phyloP scores from a whole-genome alignment of 1,140 invertebrate genomes.

The Lethrus apterus region DNA sequence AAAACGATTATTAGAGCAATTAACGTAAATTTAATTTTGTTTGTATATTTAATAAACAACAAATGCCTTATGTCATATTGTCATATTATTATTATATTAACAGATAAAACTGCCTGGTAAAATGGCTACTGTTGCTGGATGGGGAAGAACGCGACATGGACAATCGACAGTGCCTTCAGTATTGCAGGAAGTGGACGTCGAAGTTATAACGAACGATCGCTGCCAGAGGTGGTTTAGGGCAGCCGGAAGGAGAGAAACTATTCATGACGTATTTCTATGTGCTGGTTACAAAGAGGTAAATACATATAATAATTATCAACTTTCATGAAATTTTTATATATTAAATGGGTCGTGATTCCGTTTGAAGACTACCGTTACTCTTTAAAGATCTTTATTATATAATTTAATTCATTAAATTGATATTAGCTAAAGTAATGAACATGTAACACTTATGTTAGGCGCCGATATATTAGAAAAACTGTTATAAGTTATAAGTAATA shows the following conservation, averaged over 20 bases:
- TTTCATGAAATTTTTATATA: neutral
- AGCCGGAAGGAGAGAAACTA: slow-evolving; percentile 80
- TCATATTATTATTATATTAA: slow-evolving; percentile 15
- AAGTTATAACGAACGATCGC: slow-evolving; percentile 85
- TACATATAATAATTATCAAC: slow-evolving; percentile 15
- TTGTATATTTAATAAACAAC: too few species aligned
- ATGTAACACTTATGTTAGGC: too few species aligned
- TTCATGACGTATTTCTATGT: slow-evolving; percentile 89
- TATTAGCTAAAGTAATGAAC: too few species aligned
- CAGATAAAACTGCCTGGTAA: slow-evolving; percentile 65
- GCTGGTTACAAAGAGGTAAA: slow-evolving; percentile 82
- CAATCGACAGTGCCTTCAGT: slow-evolving; percentile 70
- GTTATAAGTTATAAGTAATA: too few species aligned
- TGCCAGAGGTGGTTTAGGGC: slow-evolving; percentile 88
- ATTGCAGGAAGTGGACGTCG: slow-evolving; percentile 67
- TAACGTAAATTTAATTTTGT: too few species aligned
- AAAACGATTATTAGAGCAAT: too few species aligned
- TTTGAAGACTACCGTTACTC: neutral
- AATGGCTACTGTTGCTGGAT: slow-evolving; percentile 82
- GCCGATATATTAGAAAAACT: too few species aligned
- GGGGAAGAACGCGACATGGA: slow-evolving; percentile 80
- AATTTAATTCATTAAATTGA: too few species aligned
- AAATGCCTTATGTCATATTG: too few species aligned
- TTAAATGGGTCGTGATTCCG: neutral
- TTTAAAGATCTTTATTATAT: neutral